Percentiles rank a stretch among this genome's conserved stretches.
Evolutionary conservation across 2,888 invertebrate species (phyloP).

Genomic region (Sepioteuthis lessoniana): DNA sequence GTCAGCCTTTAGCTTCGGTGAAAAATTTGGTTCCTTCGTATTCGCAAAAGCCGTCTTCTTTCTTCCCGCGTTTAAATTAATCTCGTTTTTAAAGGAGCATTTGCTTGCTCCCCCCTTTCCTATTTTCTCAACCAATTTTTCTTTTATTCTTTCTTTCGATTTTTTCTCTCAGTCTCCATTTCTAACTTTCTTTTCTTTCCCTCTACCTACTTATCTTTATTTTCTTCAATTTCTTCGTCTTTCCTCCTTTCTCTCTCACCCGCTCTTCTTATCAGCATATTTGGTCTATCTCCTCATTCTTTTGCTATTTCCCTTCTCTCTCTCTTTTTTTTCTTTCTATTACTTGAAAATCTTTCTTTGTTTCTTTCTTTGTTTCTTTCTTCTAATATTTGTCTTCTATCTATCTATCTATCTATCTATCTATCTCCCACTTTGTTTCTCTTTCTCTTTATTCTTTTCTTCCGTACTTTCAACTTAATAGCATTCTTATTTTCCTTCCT

Average conservation of each 20-base stretch:
- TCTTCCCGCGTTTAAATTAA: not conserved
- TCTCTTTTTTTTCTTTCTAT: not conserved
- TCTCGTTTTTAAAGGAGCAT: not conserved
- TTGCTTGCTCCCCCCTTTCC: not conserved
- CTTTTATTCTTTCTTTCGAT: not conserved
- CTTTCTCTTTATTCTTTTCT: not conserved
- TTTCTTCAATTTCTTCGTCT: no score
- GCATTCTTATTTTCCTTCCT: not conserved
- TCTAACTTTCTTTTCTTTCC: not conserved
- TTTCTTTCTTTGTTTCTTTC: not conserved
- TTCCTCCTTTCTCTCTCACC: no score
- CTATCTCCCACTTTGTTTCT: not conserved
- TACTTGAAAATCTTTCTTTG: rapidly evolving
- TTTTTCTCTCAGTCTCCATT: not conserved
- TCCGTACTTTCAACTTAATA: not conserved
- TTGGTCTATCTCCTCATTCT: no score
- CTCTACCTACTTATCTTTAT: not conserved
- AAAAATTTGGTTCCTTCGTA: not conserved
- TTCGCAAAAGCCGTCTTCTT: not conserved
- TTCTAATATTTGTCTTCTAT: not conserved
- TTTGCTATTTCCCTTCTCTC: no score
- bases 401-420: no score
- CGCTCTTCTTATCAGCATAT: no score
- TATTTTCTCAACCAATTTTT: not conserved
- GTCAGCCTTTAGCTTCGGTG: not conserved